A percentile compares a stretch with the other conserved stretches of the same genome.
phyloP scores from a whole-genome alignment of 2,113 vertebrate species.

The Myotis brandtii region DNA sequence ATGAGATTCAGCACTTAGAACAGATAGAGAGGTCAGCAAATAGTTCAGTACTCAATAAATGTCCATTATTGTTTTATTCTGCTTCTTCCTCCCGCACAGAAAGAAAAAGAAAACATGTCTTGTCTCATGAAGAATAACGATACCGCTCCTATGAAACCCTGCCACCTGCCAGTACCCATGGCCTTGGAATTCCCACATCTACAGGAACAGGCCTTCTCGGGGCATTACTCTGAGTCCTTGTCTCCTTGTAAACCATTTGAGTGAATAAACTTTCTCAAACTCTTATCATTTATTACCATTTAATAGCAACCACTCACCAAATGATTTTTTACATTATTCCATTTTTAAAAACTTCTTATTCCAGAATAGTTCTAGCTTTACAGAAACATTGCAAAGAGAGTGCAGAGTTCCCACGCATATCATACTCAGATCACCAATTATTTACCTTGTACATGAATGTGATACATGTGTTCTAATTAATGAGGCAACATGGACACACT shows the following conservation, averaged over 20 bases:
- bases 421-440: not conserved
- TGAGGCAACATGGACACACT: not conserved
- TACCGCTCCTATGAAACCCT: not conserved
- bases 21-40: not conserved
- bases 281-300: constrained; percentile 13
- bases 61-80: constrained; percentile 19
- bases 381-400: not conserved
- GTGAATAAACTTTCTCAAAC: not conserved
- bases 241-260: not conserved
- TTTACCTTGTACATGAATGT: not conserved
- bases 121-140: constrained; percentile 45
- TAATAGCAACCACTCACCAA: constrained; percentile 29
- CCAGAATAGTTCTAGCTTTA: constrained; percentile 46
- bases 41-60: not conserved
- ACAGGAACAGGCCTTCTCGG: not conserved
- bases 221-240: not conserved
- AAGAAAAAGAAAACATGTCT: not conserved
- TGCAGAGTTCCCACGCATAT: not conserved
- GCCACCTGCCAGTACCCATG: not conserved
- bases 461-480: not conserved
- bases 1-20: not conserved
- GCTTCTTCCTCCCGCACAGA: constrained; percentile 11
- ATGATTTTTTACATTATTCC: not conserved
- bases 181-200: not conserved
- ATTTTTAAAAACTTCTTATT: not conserved